Base-by-base conservation (phyloP, 2,888 invertebrate species). In the Apomyelois bistriatella region DNA sequence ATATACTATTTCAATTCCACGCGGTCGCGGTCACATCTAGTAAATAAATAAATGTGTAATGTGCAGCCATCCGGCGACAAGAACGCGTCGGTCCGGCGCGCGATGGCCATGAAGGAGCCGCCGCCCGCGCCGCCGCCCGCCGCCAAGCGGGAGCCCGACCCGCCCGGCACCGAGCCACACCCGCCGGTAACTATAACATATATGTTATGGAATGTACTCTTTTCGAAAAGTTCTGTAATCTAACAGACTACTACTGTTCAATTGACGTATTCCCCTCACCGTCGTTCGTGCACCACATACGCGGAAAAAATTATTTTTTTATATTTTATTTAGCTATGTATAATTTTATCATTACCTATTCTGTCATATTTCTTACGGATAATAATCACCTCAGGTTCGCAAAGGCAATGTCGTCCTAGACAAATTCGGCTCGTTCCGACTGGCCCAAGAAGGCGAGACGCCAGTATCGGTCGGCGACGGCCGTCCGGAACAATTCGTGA, bases 361-460 rank as follows among this genome's bases (percentile, higher is more conserved):
- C 7, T 3, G 32, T 9, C 8, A 3, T 32, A 7, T 22, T 22
- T 22, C 7, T 32, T 8, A 32, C 3, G 7, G 1, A 32, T 10
- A 7, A 1, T 6, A 1, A 10, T 32, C 10, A 3, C 8, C 2
- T 37, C 83, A 73, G 92, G 92, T 70, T 74, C 93, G 78, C 62
- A 91, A 91, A 64, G 90, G 88, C 65, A 89, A 90, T 69, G 92
- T 94, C 53, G 94, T 94, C 13, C 81, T 94, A 59, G 94, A 95
- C 78, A 94, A 94, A 79, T 94, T 95, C 71, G 94, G 94, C 0
- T 93, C 94, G 61, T 92, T 94, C 85, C 92, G 94, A 0, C 78
- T 94, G 60, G 93, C 93, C 38, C 85, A 91, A 53, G 92, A 92
- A 48, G 89, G 91, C 47, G 87, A 90, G 65, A 88, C 89, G 1